Evolutionary conservation across 1,140 invertebrate genomes (phyloP).

Genomic region (Caenorhabditis latens): DNA sequence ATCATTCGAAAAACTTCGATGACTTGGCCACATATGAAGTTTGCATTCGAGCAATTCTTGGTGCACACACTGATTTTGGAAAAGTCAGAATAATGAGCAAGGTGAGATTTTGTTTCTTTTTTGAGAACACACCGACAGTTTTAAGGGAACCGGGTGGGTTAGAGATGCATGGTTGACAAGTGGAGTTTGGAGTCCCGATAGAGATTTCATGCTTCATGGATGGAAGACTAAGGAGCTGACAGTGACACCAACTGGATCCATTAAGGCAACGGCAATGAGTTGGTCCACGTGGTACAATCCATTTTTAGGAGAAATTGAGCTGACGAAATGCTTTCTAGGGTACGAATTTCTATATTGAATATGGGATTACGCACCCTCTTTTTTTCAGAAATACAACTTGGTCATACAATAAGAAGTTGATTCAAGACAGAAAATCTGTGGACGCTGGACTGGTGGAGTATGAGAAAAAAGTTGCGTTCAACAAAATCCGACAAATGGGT

Average conservation of each 20-base stretch:
- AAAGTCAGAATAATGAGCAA: conserved; percentile 40
- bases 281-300: conserved; percentile 7
- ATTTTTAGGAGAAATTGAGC: background rate
- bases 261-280: background rate
- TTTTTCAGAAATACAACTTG: background rate
- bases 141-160: conserved; percentile 60
- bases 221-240: conserved; percentile 64
- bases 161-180: conserved; percentile 71
- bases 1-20: conserved; percentile 34
- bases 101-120: conserved; percentile 20
- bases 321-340: background rate
- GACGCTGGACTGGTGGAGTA: background rate
- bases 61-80: conserved; percentile 25
- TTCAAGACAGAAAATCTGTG: background rate
- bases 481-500: background rate
- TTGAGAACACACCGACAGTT: conserved; percentile 61
- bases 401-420: background rate
- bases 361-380: background rate
- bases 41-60: conserved; percentile 10
- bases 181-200: conserved; percentile 62
- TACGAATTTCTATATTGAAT: background rate
- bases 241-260: background rate
- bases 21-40: conserved; percentile 66
- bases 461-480: background rate
- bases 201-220: conserved; percentile 73